phyloP scores from a whole-genome alignment of 1,140 invertebrate genomes.

The Sinonovacula constricta region DNA sequence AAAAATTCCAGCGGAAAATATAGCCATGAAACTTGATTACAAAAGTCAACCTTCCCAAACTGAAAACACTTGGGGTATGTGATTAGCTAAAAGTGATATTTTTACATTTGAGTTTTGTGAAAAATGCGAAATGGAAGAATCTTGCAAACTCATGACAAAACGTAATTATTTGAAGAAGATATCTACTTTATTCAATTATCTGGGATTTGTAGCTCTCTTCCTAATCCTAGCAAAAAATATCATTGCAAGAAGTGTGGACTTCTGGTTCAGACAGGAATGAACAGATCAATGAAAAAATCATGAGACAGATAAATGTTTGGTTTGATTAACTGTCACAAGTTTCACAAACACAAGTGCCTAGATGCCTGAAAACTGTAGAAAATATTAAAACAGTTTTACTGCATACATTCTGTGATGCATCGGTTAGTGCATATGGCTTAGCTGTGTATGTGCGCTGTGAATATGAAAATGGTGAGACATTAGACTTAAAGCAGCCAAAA shows the following conservation, averaged over 20 bases:
- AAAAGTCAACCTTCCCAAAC: conserved; percentile 10
- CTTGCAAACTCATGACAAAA: too few relatives aligned
- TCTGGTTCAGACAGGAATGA: conserved; percentile 25
- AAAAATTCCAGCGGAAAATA: conserved; percentile 7
- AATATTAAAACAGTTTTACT: background rate
- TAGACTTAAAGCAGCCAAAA: conserved; percentile 8
- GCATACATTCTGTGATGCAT: conserved; percentile 29
- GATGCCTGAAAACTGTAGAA: background rate
- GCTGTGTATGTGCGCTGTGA: conserved; percentile 17
- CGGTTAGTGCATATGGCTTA: background rate
- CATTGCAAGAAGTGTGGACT: conserved; percentile 25
- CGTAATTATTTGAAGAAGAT: conserved; percentile 33
- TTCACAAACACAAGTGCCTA: background rate
- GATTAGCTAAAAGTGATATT: conserved; percentile 28
- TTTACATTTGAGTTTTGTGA: too few relatives aligned
- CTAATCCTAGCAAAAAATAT: conserved; percentile 20
- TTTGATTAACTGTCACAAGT: background rate
- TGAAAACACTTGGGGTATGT: conserved; percentile 37
- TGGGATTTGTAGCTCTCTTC: conserved; percentile 11
- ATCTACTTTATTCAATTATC: conserved; percentile 18
- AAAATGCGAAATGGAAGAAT: too few relatives aligned
- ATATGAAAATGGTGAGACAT: background rate
- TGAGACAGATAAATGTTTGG: background rate
- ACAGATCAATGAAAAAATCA: background rate
- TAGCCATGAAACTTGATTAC: conserved; percentile 13